Evolutionary conservation across 1,140 invertebrate species (phyloP), one percentile per base, ranked within the genome.

Genomic region (Bradynema listronoti): DNA sequence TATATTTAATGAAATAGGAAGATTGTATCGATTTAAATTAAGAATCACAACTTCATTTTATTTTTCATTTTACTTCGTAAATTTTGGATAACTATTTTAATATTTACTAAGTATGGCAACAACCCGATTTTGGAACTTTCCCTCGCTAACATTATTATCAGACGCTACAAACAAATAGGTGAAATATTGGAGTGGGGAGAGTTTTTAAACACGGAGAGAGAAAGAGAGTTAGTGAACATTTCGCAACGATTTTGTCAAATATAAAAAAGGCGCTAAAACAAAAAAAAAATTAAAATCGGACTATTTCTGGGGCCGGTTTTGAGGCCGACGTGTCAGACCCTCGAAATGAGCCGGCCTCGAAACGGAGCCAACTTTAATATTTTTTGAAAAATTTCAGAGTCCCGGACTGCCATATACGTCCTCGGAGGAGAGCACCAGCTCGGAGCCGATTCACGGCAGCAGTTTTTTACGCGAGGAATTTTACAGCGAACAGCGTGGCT

Each of bases 351-450:
- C 11, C 25, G 30, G 30, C 30, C n/a, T n/a, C n/a, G n/a, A 46
- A 46, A 46, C 30, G 30, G 30, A 16, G 4, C 45, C 14, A 46
- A 5, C 30, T 16, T 46, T 9, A 3, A 4, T 24, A 29, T 27
- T 46, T 16, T 46, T 22, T 46, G 30, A 7, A 46, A 46, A 51
- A 56, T 64, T 67, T 19, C 16, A 68, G 65, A 68, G 66, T 11
- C 53, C 65, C 1, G 66, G 62, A 33, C 50, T 67, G 22, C 65
- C 56, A 33, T 68, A 61, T 25, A 72, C 61, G n/a, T 68, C 65
- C 0, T 68, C 66, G 5, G 66, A 68, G 51, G 66, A 68, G n/a
- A 50, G 46, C 36, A 55, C 64, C 4, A 43, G 52, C 11, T 68
- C 69, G n/a, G n/a, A n/a, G n/a, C n/a, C n/a, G n/a, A n/a, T n/a